Evolutionary conservation across 2,888 invertebrate species (phyloP), one percentile per base, ranked within the genome.

Genomic region (Sphinx pinastri): DNA sequence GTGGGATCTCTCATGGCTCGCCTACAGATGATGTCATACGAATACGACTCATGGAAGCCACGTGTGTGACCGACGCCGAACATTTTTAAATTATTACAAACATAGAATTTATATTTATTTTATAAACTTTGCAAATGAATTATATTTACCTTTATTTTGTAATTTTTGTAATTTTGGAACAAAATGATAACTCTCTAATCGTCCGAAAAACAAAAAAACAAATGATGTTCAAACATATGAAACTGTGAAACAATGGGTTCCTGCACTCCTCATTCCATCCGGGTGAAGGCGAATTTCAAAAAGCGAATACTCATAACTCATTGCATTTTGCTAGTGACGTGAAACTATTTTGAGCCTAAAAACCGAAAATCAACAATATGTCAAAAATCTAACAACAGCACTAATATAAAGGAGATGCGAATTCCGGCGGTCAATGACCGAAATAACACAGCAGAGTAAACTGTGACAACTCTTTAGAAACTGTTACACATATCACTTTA

Each of bases 191-290:
- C 88, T 88, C 88, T 91, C 88, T 92, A 92, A 91, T 90, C 91
- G 93, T 92, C 93, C 93, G 93, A 94, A 93, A 94, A 94, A 93
- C 93, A 94, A 94, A 94, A 93, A 94, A 94, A 94, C 94, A 94
- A 94, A 93, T 93, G 94, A 92, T 90, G 90, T 89, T 93, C 90
- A 93, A 93, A 94, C 93, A 93, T 93, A 92, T 86, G 93, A 94
- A 94, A 93, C 88, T 91, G 86, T 89, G 89, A 93, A 94, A 94
- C 93, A 94, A 94, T 93, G 85, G 88, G 92, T 90, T 88, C 86
- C 88, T 93, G 91, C 92, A 92, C 92, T 93, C 91, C 88, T 93
- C 93, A 93, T 94, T 93, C 93, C 94, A 94, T 93, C 90, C 90
- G 89, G 88, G 89, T 89, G 86, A 89, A 87, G 87, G 89, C 84